These are phyloP conservation scores for Lytechinus variegatus DNA, from an alignment of 35 echinoderm and acorn worm species.

Conservation along the genomic window DNA sequence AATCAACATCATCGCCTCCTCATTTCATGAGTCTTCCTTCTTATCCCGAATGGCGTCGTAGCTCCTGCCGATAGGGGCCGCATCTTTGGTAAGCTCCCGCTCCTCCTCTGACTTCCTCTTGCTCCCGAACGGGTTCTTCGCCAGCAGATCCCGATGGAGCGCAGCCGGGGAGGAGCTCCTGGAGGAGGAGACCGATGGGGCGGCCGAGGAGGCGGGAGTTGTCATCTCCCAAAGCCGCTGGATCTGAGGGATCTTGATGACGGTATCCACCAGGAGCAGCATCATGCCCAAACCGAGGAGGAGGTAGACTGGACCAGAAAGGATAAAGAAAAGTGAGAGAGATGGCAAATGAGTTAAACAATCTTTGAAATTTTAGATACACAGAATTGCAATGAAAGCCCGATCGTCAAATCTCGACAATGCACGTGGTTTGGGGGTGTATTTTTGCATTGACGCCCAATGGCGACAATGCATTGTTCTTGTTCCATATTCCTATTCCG, in stretches of 20 bases:
- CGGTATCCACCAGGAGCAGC: slow-evolving; percentile 42
- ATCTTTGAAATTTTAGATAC: too few relatives aligned
- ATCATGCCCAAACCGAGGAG: slow-evolving; percentile 41
- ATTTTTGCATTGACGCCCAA: too few relatives aligned
- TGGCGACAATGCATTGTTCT: too few relatives aligned
- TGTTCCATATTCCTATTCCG: too few relatives aligned
- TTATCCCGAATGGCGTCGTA: slow-evolving; percentile 2
- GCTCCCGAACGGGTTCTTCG: slow-evolving; percentile 20
- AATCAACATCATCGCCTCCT: background rate
- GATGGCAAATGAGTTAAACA: background rate
- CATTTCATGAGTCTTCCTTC: background rate
- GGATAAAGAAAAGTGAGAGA: background rate
- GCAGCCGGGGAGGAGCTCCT: background rate
- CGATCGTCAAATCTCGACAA: too few relatives aligned
- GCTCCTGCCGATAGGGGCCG: slow-evolving; percentile 15
- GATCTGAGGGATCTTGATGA: slow-evolving; percentile 50
- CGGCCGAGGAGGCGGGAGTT: slow-evolving; percentile 4
- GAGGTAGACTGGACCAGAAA: slow-evolving; percentile 23
- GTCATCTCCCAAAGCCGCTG: slow-evolving; percentile 48
- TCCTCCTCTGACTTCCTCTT: slow-evolving; percentile 40
- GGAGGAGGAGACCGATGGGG: background rate
- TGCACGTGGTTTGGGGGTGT: too few relatives aligned
- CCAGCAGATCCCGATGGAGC: background rate
- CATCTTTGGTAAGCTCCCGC: slow-evolving; percentile 2
- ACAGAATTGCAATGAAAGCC: too few relatives aligned